Evolutionary conservation across 2,888 invertebrate species (phyloP).

Genomic region (Agrilus cyanescens): DNA sequence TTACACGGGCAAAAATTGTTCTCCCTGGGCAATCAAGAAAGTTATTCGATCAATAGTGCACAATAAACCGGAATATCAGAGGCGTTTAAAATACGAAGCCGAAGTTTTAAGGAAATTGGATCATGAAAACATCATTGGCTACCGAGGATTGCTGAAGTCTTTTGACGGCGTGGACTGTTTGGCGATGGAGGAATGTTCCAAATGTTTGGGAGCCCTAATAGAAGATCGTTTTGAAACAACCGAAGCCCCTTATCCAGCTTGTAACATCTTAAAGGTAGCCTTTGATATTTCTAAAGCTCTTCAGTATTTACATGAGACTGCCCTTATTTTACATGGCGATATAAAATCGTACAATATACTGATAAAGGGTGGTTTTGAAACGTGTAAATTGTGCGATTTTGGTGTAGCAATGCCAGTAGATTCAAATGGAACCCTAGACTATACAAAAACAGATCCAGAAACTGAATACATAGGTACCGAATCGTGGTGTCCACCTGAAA

Average conservation of each 20-base stretch:
- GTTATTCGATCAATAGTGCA: slow-evolving; percentile 41
- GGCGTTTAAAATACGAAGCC: slow-evolving; percentile 59
- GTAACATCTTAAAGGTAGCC: slow-evolving; percentile 52
- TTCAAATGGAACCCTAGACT: slow-evolving; percentile 48
- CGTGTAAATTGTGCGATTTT: slow-evolving; percentile 74
- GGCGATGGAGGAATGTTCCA: slow-evolving; percentile 68
- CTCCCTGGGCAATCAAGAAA: slow-evolving; percentile 81
- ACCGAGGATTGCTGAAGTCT: slow-evolving; percentile 43
- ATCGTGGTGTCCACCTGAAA: slow-evolving; percentile 72
- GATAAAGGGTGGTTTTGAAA: slow-evolving; percentile 60
- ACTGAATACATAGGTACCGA: slow-evolving; percentile 60
- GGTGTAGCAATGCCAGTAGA: slow-evolving; percentile 66
- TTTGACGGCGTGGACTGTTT: slow-evolving; percentile 49
- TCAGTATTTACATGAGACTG: slow-evolving; percentile 64
- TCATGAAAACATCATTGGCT: slow-evolving; percentile 78
- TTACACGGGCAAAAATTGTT: slow-evolving; percentile 50
- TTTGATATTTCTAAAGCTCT: slow-evolving; percentile 57
- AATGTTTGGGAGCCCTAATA: slow-evolving; percentile 62
- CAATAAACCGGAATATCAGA: slow-evolving; percentile 33
- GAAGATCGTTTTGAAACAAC: slow-evolving; percentile 50
- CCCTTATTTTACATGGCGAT: slow-evolving; percentile 66
- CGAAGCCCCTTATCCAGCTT: slow-evolving; percentile 46
- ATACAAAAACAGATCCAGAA: slow-evolving; percentile 38
- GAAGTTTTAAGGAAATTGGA: slow-evolving; percentile 53
- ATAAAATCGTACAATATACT: slow-evolving; percentile 75